Evolutionary conservation across 2,113 vertebrate species (phyloP).

Genomic region (Cephalopterus ornatus): DNA sequence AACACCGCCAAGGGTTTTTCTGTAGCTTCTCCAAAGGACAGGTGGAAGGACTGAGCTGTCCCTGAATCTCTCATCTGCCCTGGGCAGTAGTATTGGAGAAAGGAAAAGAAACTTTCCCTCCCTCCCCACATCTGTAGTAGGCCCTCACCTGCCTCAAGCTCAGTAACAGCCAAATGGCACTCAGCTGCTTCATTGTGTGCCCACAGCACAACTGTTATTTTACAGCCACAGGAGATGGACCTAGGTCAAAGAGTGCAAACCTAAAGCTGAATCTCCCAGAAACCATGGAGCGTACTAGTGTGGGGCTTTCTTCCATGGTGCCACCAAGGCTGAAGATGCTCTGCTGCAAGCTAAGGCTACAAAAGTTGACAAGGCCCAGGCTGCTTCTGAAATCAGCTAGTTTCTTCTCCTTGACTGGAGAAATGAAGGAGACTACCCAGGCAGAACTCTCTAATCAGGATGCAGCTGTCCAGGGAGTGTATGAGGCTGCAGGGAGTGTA

Average conservation of each 20-base stretch:
- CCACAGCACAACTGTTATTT: neutral
- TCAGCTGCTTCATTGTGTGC: neutral
- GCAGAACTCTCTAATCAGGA: neutral
- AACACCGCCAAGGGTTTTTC: neutral
- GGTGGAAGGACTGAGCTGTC: neutral
- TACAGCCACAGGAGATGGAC: neutral
- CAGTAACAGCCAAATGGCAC: neutral
- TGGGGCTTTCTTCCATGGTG: fast-evolving
- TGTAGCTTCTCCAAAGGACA: neutral
- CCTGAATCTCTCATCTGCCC: neutral
- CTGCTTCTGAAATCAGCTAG: neutral
- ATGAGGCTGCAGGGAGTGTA: neutral
- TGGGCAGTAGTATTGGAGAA: neutral
- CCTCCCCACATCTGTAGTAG: neutral
- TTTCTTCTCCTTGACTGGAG: neutral
- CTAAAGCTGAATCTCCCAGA: neutral
- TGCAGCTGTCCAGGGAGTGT: neutral
- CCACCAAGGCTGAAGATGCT: neutral
- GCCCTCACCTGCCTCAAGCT: neutral
- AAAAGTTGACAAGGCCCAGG: neutral
- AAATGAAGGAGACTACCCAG: neutral
- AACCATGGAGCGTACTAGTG: fast-evolving
- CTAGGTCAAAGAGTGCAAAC: neutral
- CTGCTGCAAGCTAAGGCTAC: neutral
- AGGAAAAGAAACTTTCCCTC: neutral